Evolutionary conservation across 1,140 invertebrate species (phyloP), one percentile per base, ranked within the genome.

Genomic region (Ruditapes philippinarum): DNA sequence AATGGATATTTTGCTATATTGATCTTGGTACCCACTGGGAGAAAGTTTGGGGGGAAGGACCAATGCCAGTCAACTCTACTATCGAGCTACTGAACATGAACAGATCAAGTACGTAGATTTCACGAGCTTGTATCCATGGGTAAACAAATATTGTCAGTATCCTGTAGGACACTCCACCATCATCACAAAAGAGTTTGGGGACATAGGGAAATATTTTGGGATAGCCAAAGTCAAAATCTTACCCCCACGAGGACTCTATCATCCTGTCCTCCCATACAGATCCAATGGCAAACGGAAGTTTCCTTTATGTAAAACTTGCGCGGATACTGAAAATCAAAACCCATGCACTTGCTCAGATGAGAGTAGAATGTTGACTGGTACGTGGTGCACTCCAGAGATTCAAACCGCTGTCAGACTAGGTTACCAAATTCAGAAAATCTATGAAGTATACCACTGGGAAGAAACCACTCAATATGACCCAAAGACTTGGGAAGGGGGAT

Each of bases 111-210:
- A 14, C 14, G 42, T 45, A 7, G 42, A 45, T 45, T 45, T 45
- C 42, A 45, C 42, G 5, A 45, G 42, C 14, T 45, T 45, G 42
- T 45, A 94, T 45, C 78, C 91, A 93, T 89, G 74, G 42, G 42
- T 45, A 5, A 45, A 14, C 36, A 89, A 91, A 38, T 89, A 91
- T 94, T 17, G 90, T 0, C 90, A 91, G 73, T 96, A 93, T 89
- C 95, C 95, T 5, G 45, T 96, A 11, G 93, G 93, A 22, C 94
- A 96, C 80, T 95, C 95, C 7, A 86, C 83, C 57, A 89, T 96
- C 36, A 92, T 94, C 5, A 91, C 93, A 4, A 92, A 92, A 68
- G 79, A 94, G 45, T 93, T 93, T 73, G 25, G 42, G 49, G 45
- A 68, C n/a, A 40, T 92, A 25, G 22, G n/a, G 9, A n/a, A 84